Percentiles rank a stretch among this genome's conserved stretches.
Evolutionary conservation across 1,140 invertebrate genomes (phyloP).

Genomic region (Diabrotica virgifera): DNA sequence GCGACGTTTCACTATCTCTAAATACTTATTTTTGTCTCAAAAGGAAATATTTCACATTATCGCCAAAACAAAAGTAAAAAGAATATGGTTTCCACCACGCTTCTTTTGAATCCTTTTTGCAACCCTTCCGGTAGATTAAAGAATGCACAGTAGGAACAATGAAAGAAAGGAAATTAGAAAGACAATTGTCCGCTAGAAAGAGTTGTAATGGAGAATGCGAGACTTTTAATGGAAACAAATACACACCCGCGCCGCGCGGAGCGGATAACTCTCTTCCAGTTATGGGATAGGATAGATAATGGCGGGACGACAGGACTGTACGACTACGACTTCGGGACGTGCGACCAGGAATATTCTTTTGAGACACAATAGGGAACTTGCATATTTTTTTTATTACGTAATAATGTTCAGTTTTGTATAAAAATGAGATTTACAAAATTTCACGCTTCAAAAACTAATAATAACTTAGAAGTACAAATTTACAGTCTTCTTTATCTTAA

Average conservation of each 20-base stretch:
- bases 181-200: constrained; percentile 1
- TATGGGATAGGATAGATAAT: background rate
- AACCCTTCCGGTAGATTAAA: background rate
- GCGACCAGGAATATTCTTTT: too few relatives aligned
- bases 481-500: too few relatives aligned
- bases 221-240: background rate
- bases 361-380: too few relatives aligned
- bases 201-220: background rate
- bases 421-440: too few relatives aligned
- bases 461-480: too few relatives aligned
- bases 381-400: too few relatives aligned
- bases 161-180: background rate
- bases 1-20: too few relatives aligned
- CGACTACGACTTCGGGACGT: background rate
- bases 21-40: too few relatives aligned
- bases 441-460: too few relatives aligned
- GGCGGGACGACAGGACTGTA: background rate
- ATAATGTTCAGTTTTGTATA: too few relatives aligned
- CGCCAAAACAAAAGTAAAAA: background rate
- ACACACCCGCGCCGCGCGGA: background rate
- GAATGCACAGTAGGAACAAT: background rate
- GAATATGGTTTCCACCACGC: background rate
- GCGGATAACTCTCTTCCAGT: background rate
- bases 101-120: constrained; percentile 2
- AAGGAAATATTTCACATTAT: background rate